These are phyloP conservation scores for Meloidogyne exigua DNA, from an alignment of 1,140 invertebrate species.

Conservation along the genomic window DNA sequence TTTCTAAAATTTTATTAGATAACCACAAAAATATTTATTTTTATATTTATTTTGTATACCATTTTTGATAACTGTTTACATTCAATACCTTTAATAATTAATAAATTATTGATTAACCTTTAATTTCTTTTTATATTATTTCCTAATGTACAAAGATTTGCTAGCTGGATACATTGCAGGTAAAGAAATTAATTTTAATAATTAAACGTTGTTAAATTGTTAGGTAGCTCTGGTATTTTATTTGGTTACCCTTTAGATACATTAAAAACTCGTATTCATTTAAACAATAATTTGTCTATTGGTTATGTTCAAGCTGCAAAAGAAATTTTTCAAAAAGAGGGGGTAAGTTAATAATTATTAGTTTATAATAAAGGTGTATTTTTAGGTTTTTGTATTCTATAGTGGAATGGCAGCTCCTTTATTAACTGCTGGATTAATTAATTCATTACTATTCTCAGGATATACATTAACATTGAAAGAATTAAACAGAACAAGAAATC, in stretches of 20 bases:
- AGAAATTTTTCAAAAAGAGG: conserved; percentile 9
- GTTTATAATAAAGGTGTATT: too few relatives aligned
- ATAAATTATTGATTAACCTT: too few relatives aligned
- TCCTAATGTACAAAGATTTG: conserved; percentile 6
- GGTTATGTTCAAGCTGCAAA: not conserved
- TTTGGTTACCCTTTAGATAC: conserved; percentile 4
- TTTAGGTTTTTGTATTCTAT: not conserved
- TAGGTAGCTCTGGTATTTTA: conserved; percentile 11
- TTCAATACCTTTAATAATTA: too few relatives aligned
- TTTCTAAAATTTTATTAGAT: too few relatives aligned
- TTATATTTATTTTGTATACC: too few relatives aligned
- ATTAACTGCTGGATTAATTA: not conserved
- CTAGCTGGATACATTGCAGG: conserved; percentile 8
- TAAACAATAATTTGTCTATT: not conserved
- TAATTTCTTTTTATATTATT: too few relatives aligned
- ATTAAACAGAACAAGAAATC: not conserved
- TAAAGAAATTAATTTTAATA: too few relatives aligned
- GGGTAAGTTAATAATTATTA: not conserved
- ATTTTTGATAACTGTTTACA: too few relatives aligned
- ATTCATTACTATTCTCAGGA: conserved; percentile 5
- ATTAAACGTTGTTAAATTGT: too few relatives aligned
- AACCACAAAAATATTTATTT: too few relatives aligned
- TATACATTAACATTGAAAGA: conserved; percentile 11
- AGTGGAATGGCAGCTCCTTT: not conserved
- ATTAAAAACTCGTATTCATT: conserved; percentile 6